Percentiles rank a stretch among this genome's conserved stretches.
phyloP scores from a whole-genome alignment of 2,888 invertebrate species.

The Calameuta filiformis region DNA sequence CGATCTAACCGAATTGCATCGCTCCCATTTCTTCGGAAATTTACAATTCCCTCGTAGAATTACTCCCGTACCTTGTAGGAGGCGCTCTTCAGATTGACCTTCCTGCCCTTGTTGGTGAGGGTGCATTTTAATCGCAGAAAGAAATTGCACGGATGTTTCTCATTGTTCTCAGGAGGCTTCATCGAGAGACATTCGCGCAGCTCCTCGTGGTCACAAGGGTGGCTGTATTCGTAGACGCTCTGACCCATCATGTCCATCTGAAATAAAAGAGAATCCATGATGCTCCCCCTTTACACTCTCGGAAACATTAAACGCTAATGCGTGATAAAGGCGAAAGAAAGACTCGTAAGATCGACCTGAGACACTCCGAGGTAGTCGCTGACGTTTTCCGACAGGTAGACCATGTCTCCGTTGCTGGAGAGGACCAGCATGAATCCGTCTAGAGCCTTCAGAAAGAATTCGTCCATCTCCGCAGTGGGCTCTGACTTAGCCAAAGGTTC shows the following conservation, averaged over 20 bases:
- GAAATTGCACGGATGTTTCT: slow-evolving; percentile 70
- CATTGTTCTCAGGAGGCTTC: slow-evolving; percentile 63
- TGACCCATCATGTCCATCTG: slow-evolving; percentile 97
- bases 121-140: slow-evolving; percentile 93
- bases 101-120: slow-evolving; percentile 93
- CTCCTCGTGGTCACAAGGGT: slow-evolving; percentile 96
- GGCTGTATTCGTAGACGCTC: slow-evolving; percentile 92
- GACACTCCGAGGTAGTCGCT: slow-evolving; percentile 90
- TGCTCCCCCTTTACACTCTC: background rate
- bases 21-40: no score
- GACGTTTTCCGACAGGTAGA: slow-evolving; percentile 93
- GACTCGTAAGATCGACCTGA: slow-evolving; percentile 74
- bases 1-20: no score
- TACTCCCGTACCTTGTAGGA: slow-evolving; percentile 83
- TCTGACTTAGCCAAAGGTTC: slow-evolving; percentile 59
- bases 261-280: slow-evolving; percentile 45
- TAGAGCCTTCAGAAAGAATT: slow-evolving; percentile 79
- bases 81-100: slow-evolving; percentile 94
- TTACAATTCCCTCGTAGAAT: no score
- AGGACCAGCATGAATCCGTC: slow-evolving; percentile 92
- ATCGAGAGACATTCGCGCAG: slow-evolving; percentile 73
- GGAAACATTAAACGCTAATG: background rate
- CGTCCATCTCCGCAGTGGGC: slow-evolving; percentile 60
- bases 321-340: no score
- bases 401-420: slow-evolving; percentile 90